Evolutionary conservation across 2,888 invertebrate species (phyloP).

Genomic region (Bugulina stolonifera): DNA sequence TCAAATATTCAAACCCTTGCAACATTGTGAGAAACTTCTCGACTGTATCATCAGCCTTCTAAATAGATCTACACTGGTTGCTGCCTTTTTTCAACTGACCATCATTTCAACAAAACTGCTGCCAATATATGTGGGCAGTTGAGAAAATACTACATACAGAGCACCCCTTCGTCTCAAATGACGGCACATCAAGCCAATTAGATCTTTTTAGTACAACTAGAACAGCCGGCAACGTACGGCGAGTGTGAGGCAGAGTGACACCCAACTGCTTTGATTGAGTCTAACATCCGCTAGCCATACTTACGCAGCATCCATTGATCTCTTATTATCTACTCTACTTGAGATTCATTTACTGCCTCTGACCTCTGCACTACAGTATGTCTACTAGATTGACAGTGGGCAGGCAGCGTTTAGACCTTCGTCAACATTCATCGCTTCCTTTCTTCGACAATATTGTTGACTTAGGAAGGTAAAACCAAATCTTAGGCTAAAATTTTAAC

Average conservation of each 20-base stretch:
- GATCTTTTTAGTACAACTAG: not conserved
- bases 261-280: no score
- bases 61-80: not conserved
- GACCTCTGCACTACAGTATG: not conserved
- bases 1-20: conserved; percentile 5
- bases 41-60: not conserved
- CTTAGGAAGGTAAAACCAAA: conserved; percentile 4
- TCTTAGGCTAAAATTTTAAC: not conserved
- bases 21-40: not conserved
- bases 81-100: not conserved
- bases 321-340: not conserved
- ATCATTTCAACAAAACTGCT: not conserved
- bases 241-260: not conserved
- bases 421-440: not conserved
- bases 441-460: conserved; percentile 1
- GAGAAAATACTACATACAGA: not conserved
- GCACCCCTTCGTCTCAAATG: not conserved
- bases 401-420: not conserved
- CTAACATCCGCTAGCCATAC: not conserved
- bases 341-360: not conserved
- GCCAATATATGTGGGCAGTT: not conserved
- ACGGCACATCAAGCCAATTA: not conserved
- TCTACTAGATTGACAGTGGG: not conserved
- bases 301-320: not conserved
- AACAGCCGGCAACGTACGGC: no score